Percentiles rank a stretch among this genome's conserved stretches.
Evolutionary conservation across 2,888 invertebrate species (phyloP).

Genomic region (Arrhopalites spinosus): DNA sequence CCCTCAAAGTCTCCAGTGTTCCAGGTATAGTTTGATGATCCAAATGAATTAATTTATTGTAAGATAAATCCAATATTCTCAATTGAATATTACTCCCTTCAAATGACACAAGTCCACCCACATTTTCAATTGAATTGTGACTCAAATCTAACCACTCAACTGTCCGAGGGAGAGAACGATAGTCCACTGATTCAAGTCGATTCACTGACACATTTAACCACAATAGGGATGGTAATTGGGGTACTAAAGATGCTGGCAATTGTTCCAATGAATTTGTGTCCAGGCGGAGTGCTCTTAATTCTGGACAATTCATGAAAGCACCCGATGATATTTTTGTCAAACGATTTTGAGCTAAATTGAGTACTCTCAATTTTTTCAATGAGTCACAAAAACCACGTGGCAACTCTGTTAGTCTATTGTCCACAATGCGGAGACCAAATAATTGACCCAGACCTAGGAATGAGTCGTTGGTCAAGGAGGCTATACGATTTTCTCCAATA

Average conservation of each 20-base stretch:
- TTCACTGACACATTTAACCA: constrained; percentile 92
- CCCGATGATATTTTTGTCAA: constrained; percentile 82
- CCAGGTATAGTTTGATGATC: constrained; percentile 84
- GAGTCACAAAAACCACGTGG: constrained; percentile 86
- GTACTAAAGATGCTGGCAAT: constrained; percentile 84
- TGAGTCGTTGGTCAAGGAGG: constrained; percentile 79
- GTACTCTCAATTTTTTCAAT: constrained; percentile 78
- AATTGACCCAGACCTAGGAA: constrained; percentile 84
- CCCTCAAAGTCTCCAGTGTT: constrained; percentile 83
- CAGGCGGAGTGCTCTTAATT: constrained; percentile 82
- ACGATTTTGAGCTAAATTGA: constrained; percentile 86
- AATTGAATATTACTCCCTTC: constrained; percentile 22
- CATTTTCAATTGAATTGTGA: constrained; percentile 45
- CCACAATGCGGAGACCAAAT: constrained; percentile 83
- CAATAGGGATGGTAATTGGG: constrained; percentile 76
- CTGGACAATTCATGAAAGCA: constrained; percentile 78
- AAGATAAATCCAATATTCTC: constrained; percentile 84
- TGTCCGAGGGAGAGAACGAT: constrained; percentile 77
- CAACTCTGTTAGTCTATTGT: constrained; percentile 85
- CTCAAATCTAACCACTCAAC: constrained; percentile 84
- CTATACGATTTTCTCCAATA: constrained; percentile 89
- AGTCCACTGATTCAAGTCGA: constrained; percentile 85
- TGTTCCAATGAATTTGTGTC: constrained; percentile 87
- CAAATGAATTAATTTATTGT: constrained; percentile 83
- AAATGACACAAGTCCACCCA: too few relatives aligned